Percentiles rank a stretch among this genome's conserved stretches.
Conservation (phyloP, 2,113 vertebrate species). For the Piprites chloris region DNA sequence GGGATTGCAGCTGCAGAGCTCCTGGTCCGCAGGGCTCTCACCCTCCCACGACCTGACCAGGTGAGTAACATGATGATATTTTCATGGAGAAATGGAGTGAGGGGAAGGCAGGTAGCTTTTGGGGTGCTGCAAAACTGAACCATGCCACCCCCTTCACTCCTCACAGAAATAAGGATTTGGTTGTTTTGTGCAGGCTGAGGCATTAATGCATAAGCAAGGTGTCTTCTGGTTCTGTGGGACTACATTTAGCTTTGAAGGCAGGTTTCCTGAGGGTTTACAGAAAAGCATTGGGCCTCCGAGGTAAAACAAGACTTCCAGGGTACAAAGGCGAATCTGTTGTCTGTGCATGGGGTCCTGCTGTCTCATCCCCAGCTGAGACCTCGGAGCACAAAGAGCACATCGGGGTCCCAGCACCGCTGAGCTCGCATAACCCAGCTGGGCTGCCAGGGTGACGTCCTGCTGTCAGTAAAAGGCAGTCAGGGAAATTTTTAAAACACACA, state of each 20-base stretch:
- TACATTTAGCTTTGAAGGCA: background rate
- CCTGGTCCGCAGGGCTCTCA: background rate
- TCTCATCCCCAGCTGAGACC: background rate
- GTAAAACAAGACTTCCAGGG: background rate
- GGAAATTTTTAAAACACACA: background rate
- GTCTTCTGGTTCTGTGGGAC: background rate
- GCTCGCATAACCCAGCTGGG: background rate
- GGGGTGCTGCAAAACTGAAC: background rate
- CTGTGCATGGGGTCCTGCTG: accelerated
- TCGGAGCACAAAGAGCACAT: accelerated
- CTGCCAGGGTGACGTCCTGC: accelerated
- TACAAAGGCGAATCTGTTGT: background rate
- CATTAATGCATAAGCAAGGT: background rate
- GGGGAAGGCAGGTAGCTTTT: background rate
- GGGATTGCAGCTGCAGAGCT: background rate
- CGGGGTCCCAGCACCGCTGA: accelerated
- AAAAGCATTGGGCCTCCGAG: background rate
- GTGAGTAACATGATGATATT: conserved; percentile 47
- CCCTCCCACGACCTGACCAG: background rate
- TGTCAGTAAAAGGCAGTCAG: accelerated
- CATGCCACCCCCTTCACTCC: background rate
- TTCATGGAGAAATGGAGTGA: accelerated
- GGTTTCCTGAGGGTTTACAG: background rate
- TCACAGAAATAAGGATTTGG: background rate
- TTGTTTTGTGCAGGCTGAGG: background rate